Percentiles rank a stretch among this genome's conserved stretches.
phyloP scores from a whole-genome alignment of 2,113 vertebrate genomes.

The Nibea albiflora region DNA sequence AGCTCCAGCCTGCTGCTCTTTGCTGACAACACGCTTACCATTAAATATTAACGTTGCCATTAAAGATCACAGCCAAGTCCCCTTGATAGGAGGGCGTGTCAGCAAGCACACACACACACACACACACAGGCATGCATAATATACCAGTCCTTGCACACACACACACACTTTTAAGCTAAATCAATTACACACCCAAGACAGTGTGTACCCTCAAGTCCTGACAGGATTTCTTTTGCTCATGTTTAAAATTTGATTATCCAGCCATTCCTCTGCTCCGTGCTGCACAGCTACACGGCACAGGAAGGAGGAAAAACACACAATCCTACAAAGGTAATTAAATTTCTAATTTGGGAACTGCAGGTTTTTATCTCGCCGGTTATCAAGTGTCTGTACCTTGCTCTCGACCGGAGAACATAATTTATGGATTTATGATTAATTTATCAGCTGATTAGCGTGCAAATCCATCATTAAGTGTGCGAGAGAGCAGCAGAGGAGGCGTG shows the following conservation, averaged over 20 bases:
- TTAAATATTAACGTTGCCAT: constrained; percentile 81
- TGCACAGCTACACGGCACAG: constrained; percentile 43
- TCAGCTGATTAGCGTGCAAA: constrained; percentile 51
- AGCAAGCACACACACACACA: constrained; percentile 19
- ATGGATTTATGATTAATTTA: constrained; percentile 67
- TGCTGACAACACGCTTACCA: constrained; percentile 72
- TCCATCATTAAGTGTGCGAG: constrained; percentile 46
- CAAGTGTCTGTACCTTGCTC: constrained; percentile 48
- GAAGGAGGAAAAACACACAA: constrained; percentile 23
- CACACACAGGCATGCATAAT: constrained; percentile 32
- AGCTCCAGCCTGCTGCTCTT: constrained; percentile 52
- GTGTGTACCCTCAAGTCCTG: constrained; percentile 62
- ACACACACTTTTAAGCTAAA: constrained; percentile 53
- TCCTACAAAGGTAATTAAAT: constrained; percentile 62
- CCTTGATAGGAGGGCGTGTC: constrained; percentile 55
- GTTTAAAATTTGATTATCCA: constrained; percentile 72
- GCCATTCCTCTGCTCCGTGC: constrained; percentile 27
- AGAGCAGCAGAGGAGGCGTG: constrained; percentile 7
- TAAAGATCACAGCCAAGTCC: constrained; percentile 76
- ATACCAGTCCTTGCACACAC: not conserved
- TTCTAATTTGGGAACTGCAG: constrained; percentile 58
- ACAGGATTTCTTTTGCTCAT: constrained; percentile 63
- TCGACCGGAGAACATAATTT: constrained; percentile 54
- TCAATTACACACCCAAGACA: constrained; percentile 64
- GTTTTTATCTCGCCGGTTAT: constrained; percentile 61